These are phyloP conservation scores for Phocides pigmalion DNA, from an alignment of 1,140 invertebrate genomes.

Conservation along the genomic window DNA sequence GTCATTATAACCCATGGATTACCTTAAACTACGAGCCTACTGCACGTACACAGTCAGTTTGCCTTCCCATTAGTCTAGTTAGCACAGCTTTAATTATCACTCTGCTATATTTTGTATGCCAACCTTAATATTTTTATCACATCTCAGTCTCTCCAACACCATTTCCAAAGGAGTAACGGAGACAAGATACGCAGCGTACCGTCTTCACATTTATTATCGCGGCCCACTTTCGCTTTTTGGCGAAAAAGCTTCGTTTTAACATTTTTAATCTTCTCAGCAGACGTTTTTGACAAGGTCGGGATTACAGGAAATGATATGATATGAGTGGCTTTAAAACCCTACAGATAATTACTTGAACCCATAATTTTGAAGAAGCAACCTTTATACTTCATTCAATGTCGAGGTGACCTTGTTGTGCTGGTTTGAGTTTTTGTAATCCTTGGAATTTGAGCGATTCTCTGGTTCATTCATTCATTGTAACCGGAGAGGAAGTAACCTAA, in stretches of 20 bases:
- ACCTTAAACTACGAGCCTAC: background rate
- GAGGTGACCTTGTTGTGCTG: slow-evolving; percentile 31
- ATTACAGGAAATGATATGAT: background rate
- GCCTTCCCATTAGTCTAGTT: slow-evolving; percentile 50
- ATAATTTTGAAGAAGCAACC: slow-evolving; percentile 9
- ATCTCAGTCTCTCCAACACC: slow-evolving; percentile 1
- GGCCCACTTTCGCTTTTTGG: slow-evolving; percentile 30
- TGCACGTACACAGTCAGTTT: slow-evolving; percentile 25
- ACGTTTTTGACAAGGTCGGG: background rate
- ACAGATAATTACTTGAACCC: background rate
- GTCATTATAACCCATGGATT: background rate
- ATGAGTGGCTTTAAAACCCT: too few relatives aligned
- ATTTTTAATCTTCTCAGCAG: background rate
- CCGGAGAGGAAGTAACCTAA: too few relatives aligned
- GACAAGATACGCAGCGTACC: slow-evolving; percentile 2
- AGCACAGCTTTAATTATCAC: slow-evolving; percentile 49
- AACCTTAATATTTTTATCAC: slow-evolving; percentile 13
- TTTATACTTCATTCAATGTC: slow-evolving; percentile 40
- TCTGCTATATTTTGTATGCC: slow-evolving; percentile 32
- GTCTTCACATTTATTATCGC: slow-evolving; percentile 25
- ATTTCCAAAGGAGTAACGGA: slow-evolving; percentile 7
- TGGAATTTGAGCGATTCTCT: slow-evolving; percentile 40
- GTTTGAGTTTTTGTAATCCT: slow-evolving; percentile 39
- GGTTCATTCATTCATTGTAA: slow-evolving; percentile 44
- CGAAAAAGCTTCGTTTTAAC: slow-evolving; percentile 8